phyloP scores from a whole-genome alignment of 2,113 vertebrate genomes.

The Xiphophorus maculatus region DNA sequence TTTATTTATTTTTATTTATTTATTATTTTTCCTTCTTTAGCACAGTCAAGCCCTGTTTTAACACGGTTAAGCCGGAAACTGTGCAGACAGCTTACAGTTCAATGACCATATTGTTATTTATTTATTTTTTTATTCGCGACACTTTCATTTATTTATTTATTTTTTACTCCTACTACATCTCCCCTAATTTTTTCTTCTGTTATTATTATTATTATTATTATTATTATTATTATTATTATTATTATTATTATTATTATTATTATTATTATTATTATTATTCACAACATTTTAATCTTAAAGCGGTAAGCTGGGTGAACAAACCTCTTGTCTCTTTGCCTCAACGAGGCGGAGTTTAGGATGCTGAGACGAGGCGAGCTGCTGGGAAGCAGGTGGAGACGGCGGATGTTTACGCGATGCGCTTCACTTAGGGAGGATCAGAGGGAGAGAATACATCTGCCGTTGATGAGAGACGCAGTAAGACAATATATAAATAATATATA shows the following conservation, averaged over 20 bases:
- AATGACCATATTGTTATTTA: background rate
- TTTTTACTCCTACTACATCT: background rate
- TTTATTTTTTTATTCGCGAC: background rate
- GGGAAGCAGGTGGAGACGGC: slow-evolving; percentile 71
- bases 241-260: too few relatives aligned
- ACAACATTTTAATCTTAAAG: background rate
- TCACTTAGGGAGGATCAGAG: background rate
- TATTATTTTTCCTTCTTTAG: too few relatives aligned
- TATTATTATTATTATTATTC: too few relatives aligned
- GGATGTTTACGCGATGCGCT: slow-evolving; percentile 43
- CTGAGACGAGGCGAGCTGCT: slow-evolving; percentile 61
- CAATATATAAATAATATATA: too few relatives aligned
- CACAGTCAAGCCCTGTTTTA: too few relatives aligned
- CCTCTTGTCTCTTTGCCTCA: background rate
- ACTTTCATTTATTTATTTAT: background rate
- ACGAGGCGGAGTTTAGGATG: slow-evolving; percentile 70
- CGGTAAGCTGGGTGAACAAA: background rate
- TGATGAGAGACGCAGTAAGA: background rate
- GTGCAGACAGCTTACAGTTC: background rate
- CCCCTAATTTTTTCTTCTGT: too few relatives aligned
- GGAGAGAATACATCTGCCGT: background rate
- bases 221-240: too few relatives aligned
- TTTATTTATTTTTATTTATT: too few relatives aligned
- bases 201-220: too few relatives aligned
- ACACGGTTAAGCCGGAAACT: background rate